phyloP scores from a whole-genome alignment of 2,113 vertebrate species.

The Sakesphorus luctuosus region DNA sequence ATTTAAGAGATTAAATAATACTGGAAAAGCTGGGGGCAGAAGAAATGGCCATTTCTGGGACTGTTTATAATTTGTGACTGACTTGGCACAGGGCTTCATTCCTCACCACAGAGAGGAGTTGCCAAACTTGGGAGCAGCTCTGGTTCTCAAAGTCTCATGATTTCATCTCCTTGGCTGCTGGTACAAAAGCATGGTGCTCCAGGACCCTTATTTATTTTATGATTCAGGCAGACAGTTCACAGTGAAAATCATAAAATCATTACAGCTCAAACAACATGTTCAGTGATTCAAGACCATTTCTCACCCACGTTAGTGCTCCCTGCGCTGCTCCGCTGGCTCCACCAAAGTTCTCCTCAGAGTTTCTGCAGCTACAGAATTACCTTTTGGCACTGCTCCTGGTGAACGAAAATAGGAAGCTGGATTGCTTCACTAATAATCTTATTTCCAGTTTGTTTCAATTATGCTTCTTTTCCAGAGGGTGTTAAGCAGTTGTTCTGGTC shows the following conservation, averaged over 20 bases:
- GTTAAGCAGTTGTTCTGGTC: background rate
- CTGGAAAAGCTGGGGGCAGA: background rate
- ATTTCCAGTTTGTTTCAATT: slow-evolving; percentile 55
- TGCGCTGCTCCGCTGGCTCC: background rate
- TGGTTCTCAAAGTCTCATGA: slow-evolving; percentile 22
- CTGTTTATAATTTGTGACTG: slow-evolving; percentile 18
- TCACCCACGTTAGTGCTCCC: background rate
- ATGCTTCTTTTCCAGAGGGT: slow-evolving; percentile 34
- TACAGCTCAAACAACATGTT: background rate
- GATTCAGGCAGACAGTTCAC: slow-evolving; percentile 40
- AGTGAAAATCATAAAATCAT: slow-evolving; percentile 17
- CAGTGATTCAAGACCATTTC: background rate
- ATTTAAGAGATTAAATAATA: background rate
- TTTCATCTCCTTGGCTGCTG: slow-evolving; percentile 54
- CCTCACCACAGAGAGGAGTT: background rate
- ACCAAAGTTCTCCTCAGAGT: background rate
- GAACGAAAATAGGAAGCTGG: slow-evolving; percentile 27
- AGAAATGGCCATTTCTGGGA: background rate
- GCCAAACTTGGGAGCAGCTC: slow-evolving; percentile 49
- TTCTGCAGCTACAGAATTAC: background rate
- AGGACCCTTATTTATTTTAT: slow-evolving; percentile 37
- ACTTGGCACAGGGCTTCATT: slow-evolving; percentile 10
- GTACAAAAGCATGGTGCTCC: background rate
- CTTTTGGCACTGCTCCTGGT: slow-evolving; percentile 37
- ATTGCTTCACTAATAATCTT: slow-evolving; percentile 35